Percentiles rank a stretch among this genome's conserved stretches.
phyloP scores from a whole-genome alignment of 2,888 invertebrate species.

The Tiphia femorata region DNA sequence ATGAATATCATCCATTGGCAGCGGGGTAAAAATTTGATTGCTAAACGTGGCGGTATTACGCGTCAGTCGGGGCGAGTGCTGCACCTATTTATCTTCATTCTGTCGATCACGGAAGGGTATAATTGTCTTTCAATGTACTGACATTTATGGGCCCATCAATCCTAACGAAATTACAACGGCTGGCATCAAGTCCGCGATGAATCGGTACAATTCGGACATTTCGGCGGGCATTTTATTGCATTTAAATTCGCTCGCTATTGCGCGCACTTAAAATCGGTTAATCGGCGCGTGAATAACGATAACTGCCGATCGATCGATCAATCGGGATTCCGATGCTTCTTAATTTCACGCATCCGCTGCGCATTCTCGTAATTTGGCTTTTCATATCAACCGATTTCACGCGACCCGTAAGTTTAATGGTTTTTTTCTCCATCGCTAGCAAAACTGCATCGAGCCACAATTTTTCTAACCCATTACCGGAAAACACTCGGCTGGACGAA shows the following conservation, averaged over 20 bases:
- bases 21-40: conserved; percentile 4
- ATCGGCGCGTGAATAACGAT: too few species aligned
- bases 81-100: conserved; percentile 11
- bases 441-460: background rate
- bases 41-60: conserved; percentile 1
- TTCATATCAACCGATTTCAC: too few species aligned
- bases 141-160: conserved; percentile 12
- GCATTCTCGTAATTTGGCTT: background rate
- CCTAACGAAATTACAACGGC: conserved; percentile 5
- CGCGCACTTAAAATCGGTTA: background rate
- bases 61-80: conserved; percentile 1
- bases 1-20: background rate
- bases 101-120: conserved; percentile 8
- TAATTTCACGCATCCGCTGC: background rate
- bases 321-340: too few species aligned
- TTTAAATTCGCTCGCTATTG: conserved; percentile 1
- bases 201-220: background rate
- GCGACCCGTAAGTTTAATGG: too few species aligned
- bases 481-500: too few species aligned
- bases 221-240: background rate
- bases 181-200: background rate
- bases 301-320: too few species aligned
- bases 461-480: too few species aligned
- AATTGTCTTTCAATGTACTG: conserved; percentile 12
- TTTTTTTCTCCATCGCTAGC: too few species aligned